Evolutionary conservation across 2,797 vertebrate species (phyloP).

Genomic region (Brachyrhaphis roseni): DNA sequence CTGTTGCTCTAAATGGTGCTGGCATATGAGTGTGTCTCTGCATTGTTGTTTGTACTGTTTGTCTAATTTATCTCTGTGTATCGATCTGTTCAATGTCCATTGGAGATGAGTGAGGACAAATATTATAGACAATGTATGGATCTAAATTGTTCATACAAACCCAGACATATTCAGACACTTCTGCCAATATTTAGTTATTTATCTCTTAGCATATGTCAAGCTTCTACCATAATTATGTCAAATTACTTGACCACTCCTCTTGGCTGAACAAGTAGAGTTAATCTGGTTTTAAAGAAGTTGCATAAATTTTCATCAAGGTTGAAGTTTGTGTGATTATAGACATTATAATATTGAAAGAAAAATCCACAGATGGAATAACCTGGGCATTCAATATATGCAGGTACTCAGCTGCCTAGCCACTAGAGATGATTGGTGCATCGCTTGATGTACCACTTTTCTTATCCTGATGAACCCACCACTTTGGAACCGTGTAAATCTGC

Average conservation of each 20-base stretch:
- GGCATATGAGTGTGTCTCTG: not conserved
- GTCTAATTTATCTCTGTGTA: not conserved
- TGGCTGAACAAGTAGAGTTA: not conserved
- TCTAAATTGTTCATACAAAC: not conserved
- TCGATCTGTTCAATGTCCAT: not conserved
- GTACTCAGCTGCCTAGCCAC: not conserved
- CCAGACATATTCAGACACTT: not conserved
- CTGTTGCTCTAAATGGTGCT: not conserved
- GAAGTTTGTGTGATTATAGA: not conserved
- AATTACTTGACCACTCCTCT: not conserved
- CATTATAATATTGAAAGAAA: not conserved
- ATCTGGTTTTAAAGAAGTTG: not conserved
- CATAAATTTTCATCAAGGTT: not conserved
- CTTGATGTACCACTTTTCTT: not conserved
- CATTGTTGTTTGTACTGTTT: not conserved
- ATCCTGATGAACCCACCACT: not conserved
- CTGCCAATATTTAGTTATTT: not conserved
- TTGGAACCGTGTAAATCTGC: not conserved
- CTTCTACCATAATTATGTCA: not conserved
- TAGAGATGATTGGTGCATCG: not conserved
- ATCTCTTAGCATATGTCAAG: not conserved
- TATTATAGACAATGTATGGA: not conserved
- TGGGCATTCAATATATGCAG: not conserved
- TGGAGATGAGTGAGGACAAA: not conserved
- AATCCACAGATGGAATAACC: not conserved